A percentile compares a stretch with the other conserved stretches of the same genome.
These are phyloP conservation scores for Dynastes grantii DNA, from an alignment of 2,888 invertebrate species.

Conservation along the genomic window DNA sequence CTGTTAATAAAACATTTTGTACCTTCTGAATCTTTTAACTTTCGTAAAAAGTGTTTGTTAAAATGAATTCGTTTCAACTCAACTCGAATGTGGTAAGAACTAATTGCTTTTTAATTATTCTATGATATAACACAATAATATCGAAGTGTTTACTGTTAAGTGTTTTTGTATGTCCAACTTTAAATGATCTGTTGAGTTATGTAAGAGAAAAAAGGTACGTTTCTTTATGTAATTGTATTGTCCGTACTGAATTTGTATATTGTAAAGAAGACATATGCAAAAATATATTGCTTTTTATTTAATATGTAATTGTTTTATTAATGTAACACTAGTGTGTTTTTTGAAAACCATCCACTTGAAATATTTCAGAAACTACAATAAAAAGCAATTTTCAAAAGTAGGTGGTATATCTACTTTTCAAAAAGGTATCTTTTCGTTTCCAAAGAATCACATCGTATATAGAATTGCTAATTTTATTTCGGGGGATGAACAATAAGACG, in stretches of 20 bases:
- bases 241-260: constrained; percentile 57
- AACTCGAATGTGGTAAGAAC: constrained; percentile 53
- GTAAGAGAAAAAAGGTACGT: constrained; percentile 38
- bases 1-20: constrained; percentile 7
- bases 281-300: constrained; percentile 55
- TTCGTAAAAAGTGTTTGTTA: constrained; percentile 53
- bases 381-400: too few relatives aligned
- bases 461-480: too few relatives aligned
- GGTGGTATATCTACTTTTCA: too few relatives aligned
- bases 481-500: too few relatives aligned
- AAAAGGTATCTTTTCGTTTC: too few relatives aligned
- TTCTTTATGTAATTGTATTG: constrained; percentile 49
- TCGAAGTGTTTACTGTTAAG: constrained; percentile 55
- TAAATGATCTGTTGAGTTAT: constrained; percentile 51
- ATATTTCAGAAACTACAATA: too few relatives aligned
- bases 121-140: constrained; percentile 35
- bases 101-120: constrained; percentile 56
- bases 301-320: not conserved
- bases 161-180: constrained; percentile 56
- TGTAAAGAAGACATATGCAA: constrained; percentile 54
- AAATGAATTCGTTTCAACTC: constrained; percentile 34
- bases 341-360: too few relatives aligned
- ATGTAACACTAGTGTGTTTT: too few relatives aligned
- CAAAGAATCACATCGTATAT: too few relatives aligned
- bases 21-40: constrained; percentile 36